Percentiles rank a stretch among this genome's conserved stretches.
Evolutionary conservation across 2,888 invertebrate genomes (phyloP).

Genomic region (Apamea monoglypha): DNA sequence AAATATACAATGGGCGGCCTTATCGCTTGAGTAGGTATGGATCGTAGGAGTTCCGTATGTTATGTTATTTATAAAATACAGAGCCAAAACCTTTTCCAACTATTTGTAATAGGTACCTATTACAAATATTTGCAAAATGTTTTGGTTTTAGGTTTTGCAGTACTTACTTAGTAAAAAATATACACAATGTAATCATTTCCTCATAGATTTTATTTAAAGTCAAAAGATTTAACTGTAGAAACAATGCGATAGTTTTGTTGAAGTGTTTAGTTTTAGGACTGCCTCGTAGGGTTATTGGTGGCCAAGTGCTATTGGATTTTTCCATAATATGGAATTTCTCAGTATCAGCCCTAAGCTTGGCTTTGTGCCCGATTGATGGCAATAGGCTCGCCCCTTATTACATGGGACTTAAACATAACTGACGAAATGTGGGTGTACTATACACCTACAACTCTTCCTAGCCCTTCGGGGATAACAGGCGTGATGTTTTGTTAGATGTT

Average conservation of each 20-base stretch:
- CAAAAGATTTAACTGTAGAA: not conserved
- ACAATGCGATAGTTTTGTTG: not conserved
- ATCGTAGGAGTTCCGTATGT: too few relatives aligned
- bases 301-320: not conserved
- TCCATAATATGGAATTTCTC: not conserved
- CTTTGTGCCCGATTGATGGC: not conserved
- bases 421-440: not conserved
- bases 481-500: not conserved
- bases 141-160: too few relatives aligned
- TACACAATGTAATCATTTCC: too few relatives aligned
- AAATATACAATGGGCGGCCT: too few relatives aligned
- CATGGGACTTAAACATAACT: not conserved
- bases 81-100: too few relatives aligned
- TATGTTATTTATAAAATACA: too few relatives aligned
- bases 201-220: not conserved
- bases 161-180: too few relatives aligned
- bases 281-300: not conserved
- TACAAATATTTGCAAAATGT: too few relatives aligned
- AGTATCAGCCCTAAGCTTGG: not conserved
- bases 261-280: not conserved
- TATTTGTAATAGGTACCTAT: too few relatives aligned
- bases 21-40: too few relatives aligned
- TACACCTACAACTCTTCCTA: not conserved
- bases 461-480: not conserved
- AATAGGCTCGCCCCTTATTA: not conserved